A percentile compares a stretch with the other conserved stretches of the same genome.
phyloP scores from a whole-genome alignment of 2,888 invertebrate genomes.

The Cephus sareptanus region DNA sequence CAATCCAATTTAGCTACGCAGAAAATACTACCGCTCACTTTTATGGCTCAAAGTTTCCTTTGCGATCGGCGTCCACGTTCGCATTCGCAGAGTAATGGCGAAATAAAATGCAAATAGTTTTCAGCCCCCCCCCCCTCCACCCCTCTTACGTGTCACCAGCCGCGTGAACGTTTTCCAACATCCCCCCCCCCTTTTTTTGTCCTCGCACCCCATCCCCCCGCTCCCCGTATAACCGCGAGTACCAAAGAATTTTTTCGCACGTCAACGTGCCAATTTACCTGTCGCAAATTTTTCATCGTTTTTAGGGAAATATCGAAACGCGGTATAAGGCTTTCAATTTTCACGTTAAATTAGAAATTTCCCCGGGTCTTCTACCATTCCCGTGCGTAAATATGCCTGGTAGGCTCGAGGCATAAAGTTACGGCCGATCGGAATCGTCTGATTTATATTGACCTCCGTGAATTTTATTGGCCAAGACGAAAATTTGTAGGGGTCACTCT shows the following conservation, averaged over 20 bases:
- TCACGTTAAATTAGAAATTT: background rate
- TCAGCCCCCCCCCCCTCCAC: conserved; percentile 11
- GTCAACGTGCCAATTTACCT: background rate
- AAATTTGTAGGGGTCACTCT: conserved; percentile 27
- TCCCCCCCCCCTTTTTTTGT: background rate
- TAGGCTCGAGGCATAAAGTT: background rate
- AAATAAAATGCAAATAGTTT: conserved; percentile 43
- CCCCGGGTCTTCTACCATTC: no score
- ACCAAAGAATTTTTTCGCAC: background rate
- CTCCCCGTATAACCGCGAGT: background rate
- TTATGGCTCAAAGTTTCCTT: conserved; percentile 32
- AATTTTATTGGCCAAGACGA: conserved; percentile 24
- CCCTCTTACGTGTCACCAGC: background rate
- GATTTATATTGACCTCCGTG: background rate
- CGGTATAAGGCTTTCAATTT: background rate
- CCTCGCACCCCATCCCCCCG: background rate
- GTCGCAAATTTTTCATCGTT: background rate
- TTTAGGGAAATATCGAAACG: background rate
- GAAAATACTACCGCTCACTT: conserved; percentile 54
- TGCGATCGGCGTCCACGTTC: conserved; percentile 14
- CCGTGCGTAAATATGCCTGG: background rate
- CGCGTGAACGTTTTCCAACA: background rate
- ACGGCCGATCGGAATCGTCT: background rate
- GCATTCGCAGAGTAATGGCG: conserved; percentile 32
- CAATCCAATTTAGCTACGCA: conserved; percentile 63